phyloP scores from a whole-genome alignment of 1,140 invertebrate genomes.

The Camponotus vicinus region DNA sequence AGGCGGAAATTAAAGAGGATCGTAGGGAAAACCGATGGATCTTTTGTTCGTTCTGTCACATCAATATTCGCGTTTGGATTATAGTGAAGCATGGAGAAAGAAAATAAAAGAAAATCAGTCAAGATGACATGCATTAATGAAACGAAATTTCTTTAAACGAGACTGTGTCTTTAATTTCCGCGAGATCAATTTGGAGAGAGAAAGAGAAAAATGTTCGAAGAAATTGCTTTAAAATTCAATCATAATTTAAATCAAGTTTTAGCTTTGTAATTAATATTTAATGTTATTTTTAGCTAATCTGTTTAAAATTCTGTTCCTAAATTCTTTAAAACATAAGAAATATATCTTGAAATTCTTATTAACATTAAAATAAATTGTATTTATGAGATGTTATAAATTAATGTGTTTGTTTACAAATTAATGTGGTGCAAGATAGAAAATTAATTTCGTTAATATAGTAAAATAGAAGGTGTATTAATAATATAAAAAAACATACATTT shows the following conservation, averaged over 20 bases:
- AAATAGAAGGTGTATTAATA: not conserved
- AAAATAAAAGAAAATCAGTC: not conserved
- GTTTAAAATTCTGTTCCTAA: not conserved
- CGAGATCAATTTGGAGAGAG: not conserved
- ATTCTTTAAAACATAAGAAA: not conserved
- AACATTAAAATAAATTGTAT: not conserved
- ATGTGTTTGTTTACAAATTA: not conserved
- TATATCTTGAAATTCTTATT: not conserved
- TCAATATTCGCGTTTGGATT: conserved; percentile 67
- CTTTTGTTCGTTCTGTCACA: conserved; percentile 62
- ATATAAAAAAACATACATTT: not conserved
- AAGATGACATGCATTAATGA: conserved; percentile 26
- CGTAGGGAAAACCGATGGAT: conserved; percentile 75
- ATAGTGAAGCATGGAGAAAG: not conserved
- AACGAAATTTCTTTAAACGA: conserved; percentile 16
- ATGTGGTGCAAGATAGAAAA: not conserved
- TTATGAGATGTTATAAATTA: not conserved
- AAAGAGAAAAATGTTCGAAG: not conserved
- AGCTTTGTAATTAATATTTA: not conserved
- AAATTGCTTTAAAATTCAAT: not conserved
- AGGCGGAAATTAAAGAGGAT: conserved; percentile 78
- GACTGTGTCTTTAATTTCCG: not conserved
- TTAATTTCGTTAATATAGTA: not conserved
- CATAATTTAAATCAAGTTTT: not conserved
- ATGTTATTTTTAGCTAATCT: not conserved